These are phyloP conservation scores for Penaeus japonicus DNA, from an alignment of 1,140 invertebrate species.

Conservation along the genomic window DNA sequence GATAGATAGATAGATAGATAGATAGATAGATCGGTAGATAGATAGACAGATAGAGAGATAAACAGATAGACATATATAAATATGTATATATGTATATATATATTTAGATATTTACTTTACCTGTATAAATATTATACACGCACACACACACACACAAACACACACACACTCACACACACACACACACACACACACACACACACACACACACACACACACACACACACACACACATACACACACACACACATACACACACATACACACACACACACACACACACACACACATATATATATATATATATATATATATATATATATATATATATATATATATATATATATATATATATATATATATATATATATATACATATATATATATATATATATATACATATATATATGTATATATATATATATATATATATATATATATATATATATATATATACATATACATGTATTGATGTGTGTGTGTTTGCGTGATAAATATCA, in stretches of 20 bases:
- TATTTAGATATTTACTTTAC: neutral
- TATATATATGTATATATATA: neutral
- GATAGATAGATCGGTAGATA: too few relatives aligned
- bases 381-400: neutral
- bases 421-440: neutral
- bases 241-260: neutral
- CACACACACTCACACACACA: neutral
- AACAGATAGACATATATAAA: neutral
- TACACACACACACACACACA: neutral
- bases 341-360: neutral
- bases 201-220: neutral
- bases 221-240: neutral
- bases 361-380: neutral
- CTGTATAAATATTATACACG: neutral
- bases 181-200: neutral
- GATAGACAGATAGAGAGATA: too few relatives aligned
- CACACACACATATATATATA: neutral
- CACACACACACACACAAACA: neutral
- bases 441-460: neutral
- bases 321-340: neutral
- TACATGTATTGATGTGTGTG: neutral
- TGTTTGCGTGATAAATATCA: too few relatives aligned
- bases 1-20: too few relatives aligned
- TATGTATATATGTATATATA: neutral
- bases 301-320: neutral